Percentiles rank a stretch among this genome's conserved stretches.
phyloP scores from a whole-genome alignment of 2,113 vertebrate species.

The Petroica traversi region DNA sequence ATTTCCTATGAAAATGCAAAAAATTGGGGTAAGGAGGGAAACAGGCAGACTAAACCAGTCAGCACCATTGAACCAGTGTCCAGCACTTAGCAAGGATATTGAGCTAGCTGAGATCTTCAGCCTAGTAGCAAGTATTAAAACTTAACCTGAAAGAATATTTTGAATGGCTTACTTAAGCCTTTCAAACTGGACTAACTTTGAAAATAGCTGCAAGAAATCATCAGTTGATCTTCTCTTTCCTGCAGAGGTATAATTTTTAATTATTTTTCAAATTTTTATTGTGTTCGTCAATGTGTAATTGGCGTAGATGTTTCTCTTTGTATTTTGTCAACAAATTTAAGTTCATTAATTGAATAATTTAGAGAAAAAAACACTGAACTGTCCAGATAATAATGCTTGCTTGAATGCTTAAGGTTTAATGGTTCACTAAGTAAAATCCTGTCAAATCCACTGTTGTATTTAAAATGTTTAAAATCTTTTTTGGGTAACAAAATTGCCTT shows the following conservation, averaged over 20 bases:
- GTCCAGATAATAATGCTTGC: neutral
- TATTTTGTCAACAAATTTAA: neutral
- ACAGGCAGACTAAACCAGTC: neutral
- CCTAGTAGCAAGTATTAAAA: neutral
- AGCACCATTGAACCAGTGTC: neutral
- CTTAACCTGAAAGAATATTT: neutral
- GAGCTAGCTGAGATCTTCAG: neutral
- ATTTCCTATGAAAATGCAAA: neutral
- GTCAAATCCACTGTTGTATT: neutral
- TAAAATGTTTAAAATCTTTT: neutral
- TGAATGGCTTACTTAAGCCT: neutral
- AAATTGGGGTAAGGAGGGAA: accelerated
- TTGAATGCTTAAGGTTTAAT: neutral
- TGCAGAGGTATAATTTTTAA: neutral
- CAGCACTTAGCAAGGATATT: neutral
- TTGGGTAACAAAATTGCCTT: neutral
- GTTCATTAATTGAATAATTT: neutral
- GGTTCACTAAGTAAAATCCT: neutral
- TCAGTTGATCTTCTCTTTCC: neutral
- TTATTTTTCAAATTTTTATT: neutral
- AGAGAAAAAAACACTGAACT: neutral
- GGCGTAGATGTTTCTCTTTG: neutral
- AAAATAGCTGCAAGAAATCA: neutral
- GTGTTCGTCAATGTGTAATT: neutral
- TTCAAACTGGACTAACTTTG: neutral